phyloP scores from a whole-genome alignment of 2,888 invertebrate genomes.

The Noctua janthe region DNA sequence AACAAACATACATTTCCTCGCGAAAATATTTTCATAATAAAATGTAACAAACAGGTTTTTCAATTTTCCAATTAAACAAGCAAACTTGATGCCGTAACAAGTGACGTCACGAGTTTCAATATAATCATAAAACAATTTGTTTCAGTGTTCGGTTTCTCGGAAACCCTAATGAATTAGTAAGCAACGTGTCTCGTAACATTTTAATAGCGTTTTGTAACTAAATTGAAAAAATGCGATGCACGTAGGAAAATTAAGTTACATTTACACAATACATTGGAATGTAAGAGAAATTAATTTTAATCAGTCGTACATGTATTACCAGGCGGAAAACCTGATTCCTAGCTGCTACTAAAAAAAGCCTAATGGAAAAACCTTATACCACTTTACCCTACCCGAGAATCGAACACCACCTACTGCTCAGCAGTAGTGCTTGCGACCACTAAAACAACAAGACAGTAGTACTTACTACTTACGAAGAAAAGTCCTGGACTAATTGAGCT shows the following conservation, averaged over 20 bases:
- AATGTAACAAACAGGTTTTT: slow-evolving; percentile 30
- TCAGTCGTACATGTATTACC: background rate
- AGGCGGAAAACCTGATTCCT: background rate
- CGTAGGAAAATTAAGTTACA: background rate
- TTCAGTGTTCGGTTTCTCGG: slow-evolving; percentile 25
- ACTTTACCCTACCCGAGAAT: background rate
- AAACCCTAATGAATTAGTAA: slow-evolving; percentile 38
- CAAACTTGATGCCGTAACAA: slow-evolving; percentile 1
- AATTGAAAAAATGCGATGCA: slow-evolving; percentile 19
- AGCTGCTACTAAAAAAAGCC: background rate
- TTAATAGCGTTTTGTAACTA: no score
- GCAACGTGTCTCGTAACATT: slow-evolving; percentile 16
- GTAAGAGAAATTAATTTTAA: background rate
- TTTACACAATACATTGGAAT: background rate
- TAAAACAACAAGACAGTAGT: background rate
- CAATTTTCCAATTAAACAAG: slow-evolving; percentile 1
- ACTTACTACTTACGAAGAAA: background rate
- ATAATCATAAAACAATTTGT: slow-evolving; percentile 39
- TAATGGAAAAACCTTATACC: background rate
- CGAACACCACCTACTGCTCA: background rate
- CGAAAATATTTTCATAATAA: background rate
- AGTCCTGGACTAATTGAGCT: background rate
- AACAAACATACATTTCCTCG: background rate
- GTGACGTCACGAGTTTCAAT: slow-evolving; percentile 27
- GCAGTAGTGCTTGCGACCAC: background rate